phyloP scores from a whole-genome alignment of 2,888 invertebrate species.

The Heliconius erato region DNA sequence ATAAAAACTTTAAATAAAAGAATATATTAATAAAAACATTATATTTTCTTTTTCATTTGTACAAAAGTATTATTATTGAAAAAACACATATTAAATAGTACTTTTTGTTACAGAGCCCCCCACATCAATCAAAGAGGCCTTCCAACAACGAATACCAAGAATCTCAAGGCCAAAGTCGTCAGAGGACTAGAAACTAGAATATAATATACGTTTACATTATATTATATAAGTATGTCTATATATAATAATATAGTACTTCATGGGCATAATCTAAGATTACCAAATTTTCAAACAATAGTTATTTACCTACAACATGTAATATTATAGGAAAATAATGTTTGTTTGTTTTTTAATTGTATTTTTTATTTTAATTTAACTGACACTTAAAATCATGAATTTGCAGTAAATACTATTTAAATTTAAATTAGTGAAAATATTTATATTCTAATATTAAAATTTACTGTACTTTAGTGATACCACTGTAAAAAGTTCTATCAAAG shows the following conservation, averaged over 20 bases:
- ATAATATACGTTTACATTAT: background rate
- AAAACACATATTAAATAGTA: background rate
- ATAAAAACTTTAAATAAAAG: no score
- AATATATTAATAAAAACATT: no score
- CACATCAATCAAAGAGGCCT: constrained; percentile 63
- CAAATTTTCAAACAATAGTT: constrained; percentile 43
- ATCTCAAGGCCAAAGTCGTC: constrained; percentile 60
- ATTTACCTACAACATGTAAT: background rate
- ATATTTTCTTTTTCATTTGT: background rate
- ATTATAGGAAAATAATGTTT: background rate
- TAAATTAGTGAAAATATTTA: constrained; percentile 56
- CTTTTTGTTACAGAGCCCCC: constrained; percentile 62
- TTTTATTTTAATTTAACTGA: background rate
- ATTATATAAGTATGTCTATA: constrained; percentile 19
- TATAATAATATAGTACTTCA: constrained; percentile 31
- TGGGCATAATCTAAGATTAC: constrained; percentile 45
- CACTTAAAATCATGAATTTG: background rate
- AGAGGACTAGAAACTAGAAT: constrained; percentile 70
- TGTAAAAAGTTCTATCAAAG: constrained; percentile 55
- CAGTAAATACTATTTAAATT: constrained; percentile 31
- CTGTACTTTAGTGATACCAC: constrained; percentile 60
- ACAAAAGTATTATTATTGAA: background rate
- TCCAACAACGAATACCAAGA: constrained; percentile 63
- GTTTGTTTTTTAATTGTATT: background rate
- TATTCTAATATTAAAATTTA: constrained; percentile 61